A percentile compares a stretch with the other conserved stretches of the same genome.
Conservation (phyloP, 2,888 invertebrate species). For the Synanthedon vespiformis region DNA sequence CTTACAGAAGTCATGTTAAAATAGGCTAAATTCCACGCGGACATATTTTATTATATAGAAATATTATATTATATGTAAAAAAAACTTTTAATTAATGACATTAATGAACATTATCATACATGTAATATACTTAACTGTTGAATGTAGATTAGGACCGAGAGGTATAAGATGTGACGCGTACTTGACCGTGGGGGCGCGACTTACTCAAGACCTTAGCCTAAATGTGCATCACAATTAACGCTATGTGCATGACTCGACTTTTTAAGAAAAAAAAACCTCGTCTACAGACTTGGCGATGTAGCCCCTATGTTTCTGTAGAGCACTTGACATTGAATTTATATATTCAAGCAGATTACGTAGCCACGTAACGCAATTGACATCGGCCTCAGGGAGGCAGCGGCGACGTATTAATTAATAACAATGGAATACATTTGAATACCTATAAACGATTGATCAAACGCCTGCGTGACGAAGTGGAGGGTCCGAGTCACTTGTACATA, state of each 20-base stretch:
- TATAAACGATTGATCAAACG: not conserved
- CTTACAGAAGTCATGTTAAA: too few relatives aligned
- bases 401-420: constrained; percentile 8
- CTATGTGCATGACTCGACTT: constrained; percentile 41
- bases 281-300: constrained; percentile 17
- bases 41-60: too few relatives aligned
- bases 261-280: constrained; percentile 37
- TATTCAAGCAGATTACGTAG: constrained; percentile 15
- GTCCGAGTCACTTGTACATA: constrained; percentile 15
- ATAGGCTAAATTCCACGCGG: too few relatives aligned
- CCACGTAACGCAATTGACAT: constrained; percentile 12
- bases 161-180: not conserved
- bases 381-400: constrained; percentile 7
- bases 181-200: constrained; percentile 8
- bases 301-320: constrained; percentile 6
- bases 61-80: too few relatives aligned
- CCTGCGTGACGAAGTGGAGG: constrained; percentile 23
- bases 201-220: constrained; percentile 40
- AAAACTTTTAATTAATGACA: too few relatives aligned
- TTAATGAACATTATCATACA: not conserved
- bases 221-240: constrained; percentile 33
- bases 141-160: not conserved
- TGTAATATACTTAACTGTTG: not conserved
- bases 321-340: constrained; percentile 27
- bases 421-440: constrained; percentile 6